Evolutionary conservation across 2,797 vertebrate species (phyloP), one percentile per base, ranked within the genome.

Genomic region (Enoplosus armatus): DNA sequence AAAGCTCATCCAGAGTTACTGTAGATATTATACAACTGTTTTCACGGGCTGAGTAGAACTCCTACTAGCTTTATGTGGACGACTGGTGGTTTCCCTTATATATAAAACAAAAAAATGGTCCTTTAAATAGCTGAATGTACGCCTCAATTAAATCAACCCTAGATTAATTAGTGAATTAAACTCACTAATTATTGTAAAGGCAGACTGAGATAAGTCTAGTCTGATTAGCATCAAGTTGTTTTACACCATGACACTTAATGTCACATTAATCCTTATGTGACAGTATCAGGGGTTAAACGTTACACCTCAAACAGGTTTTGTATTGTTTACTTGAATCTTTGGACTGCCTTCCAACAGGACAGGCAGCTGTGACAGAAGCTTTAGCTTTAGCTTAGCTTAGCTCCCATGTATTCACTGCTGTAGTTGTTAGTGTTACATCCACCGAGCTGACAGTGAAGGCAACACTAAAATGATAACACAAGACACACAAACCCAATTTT

Each of bases 311-410:
- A 11, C 10, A 5, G n/a, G 6, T 33, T 15, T 27, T 24, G 29
- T 35, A 4, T 7, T 18, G 31, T 29, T 14, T 3, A 58, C 3
- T 1, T 43, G 27, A 60, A 58, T 60, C 55, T 18, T 15, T 7
- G 50, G 14, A 18, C 20, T 9, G 35, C 1, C 65, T 78, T 6
- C 22, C 18, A 35, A 9, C 18, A 35, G 39, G 14, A 29, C 59
- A 29, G 18, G 29, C 22, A 83, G 51, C 45, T 47, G 50, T 79
- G 56, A 68, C 76, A 72, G 63, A 16, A 6, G 80, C 76, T 20
- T 64, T 60, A 85, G 79, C 73, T 61, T 39, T 33, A 33, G 31
- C 31, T 33, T 33, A 33, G 31, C 29, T 64, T 70, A 60, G 69
- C 56, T 41, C 11, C 43, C 0, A 12, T 14, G 29, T 11, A 18